Evolutionary conservation across 1,140 invertebrate genomes (phyloP), one percentile per base, ranked within the genome.

Genomic region (Euwallacea fornicatus): DNA sequence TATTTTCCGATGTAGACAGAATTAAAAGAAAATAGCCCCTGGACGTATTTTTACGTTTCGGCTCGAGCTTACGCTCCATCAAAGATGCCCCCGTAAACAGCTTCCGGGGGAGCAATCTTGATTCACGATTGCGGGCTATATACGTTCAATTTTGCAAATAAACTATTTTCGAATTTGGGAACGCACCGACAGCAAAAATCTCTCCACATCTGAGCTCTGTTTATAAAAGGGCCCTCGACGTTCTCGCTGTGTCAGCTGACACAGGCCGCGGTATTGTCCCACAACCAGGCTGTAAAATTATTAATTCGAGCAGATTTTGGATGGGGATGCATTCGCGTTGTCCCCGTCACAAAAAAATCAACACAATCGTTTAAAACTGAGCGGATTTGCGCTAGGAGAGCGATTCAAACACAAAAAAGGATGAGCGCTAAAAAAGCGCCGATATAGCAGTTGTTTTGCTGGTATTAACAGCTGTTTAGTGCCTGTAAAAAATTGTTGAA

Each of bases 1-100:
- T 61, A 61, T 61, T 61, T 61, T 42, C 42, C 59, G 42, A 61
- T 61, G 41, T 61, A 61, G 41, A n/a, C 59, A 61, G 42, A 61
- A 61, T 61, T 61, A 61, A 61, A 61, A 42, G 59, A 61, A 61
- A 61, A 61, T 21, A 61, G n/a, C 59, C 59, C 21, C 9, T 2
- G 59, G 59, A 42, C 59, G 42, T 42, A 11, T 61, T 42, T 61
- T 61, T 61, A 9, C n/a, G 21, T 15, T 15, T 9, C 46, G 15
- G 15, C 10, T 16, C 15, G 54, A 33, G 8, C 21, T 56, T 3
- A 56, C 54, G 15, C 54, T 16, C n/a, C 54, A 56, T 56, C 54
- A 56, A 56, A 56, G 15, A 16, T 33, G 21, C 21, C 21, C 21
- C 4, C 21, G 21, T 33, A 33, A 33, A 33, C 21, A 33, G 21